phyloP scores from a whole-genome alignment of 64 coral and sea anemone species.

The Stichodactyla mertensii region DNA sequence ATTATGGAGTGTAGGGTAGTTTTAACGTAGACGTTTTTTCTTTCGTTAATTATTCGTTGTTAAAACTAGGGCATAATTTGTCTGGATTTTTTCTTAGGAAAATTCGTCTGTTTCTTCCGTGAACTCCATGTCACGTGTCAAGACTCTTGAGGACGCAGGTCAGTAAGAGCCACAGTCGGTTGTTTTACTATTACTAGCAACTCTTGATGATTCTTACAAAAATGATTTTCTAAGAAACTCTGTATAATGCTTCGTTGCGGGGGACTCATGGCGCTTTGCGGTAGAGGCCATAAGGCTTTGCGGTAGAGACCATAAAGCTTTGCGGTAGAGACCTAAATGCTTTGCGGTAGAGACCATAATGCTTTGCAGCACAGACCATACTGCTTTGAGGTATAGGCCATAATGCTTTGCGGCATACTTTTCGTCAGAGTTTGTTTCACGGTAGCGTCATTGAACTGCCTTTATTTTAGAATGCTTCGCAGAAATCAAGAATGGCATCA shows the following conservation, averaged over 20 bases:
- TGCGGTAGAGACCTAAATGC: neutral
- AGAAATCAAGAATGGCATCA: neutral
- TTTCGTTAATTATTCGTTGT: neutral
- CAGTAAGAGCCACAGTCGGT: neutral
- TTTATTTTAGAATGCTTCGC: too few relatives aligned
- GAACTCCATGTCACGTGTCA: constrained; percentile 25
- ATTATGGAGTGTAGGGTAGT: too few relatives aligned
- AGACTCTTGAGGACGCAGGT: constrained; percentile 80
- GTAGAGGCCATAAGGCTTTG: too few relatives aligned
- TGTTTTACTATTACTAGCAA: neutral
- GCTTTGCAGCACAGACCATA: neutral
- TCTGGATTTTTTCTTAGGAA: neutral
- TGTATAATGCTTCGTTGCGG: too few relatives aligned
- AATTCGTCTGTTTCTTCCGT: neutral
- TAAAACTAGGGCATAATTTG: neutral
- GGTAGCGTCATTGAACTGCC: too few relatives aligned
- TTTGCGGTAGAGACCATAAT: neutral
- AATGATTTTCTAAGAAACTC: neutral
- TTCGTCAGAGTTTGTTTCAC: too few relatives aligned
- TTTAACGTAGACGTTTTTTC: neutral
- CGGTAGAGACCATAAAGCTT: neutral
- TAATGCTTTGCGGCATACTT: too few relatives aligned
- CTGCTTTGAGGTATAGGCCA: neutral
- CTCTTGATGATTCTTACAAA: neutral
- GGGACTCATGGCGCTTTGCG: too few relatives aligned